A percentile compares a stretch with the other conserved stretches of the same genome.
phyloP scores from a whole-genome alignment of 2,888 invertebrate species.

The Rhagium mordax region DNA sequence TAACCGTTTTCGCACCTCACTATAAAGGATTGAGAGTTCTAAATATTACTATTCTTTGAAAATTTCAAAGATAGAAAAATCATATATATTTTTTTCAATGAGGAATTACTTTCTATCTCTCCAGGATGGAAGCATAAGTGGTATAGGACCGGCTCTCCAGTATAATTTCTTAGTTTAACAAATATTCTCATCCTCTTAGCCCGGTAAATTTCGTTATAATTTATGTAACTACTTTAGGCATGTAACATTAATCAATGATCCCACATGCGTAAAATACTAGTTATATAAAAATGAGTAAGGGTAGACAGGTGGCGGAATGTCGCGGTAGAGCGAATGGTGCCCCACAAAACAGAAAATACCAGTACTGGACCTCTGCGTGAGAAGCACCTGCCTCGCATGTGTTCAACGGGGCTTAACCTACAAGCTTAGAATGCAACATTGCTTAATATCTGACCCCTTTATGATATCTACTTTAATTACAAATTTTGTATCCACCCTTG shows the following conservation, averaged over 20 bases:
- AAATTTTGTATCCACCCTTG: conserved; percentile 4
- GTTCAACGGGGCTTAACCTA: conserved; percentile 50
- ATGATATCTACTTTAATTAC: conserved; percentile 12
- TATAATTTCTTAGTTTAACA: no score
- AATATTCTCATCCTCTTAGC: no score
- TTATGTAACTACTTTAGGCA: background rate
- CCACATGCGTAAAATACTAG: background rate
- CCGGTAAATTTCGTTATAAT: background rate
- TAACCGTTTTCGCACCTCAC: no score
- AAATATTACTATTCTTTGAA: no score
- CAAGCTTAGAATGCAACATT: conserved; percentile 45
- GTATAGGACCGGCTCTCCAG: no score
- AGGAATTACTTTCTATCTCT: no score
- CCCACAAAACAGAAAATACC: conserved; percentile 22
- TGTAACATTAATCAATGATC: background rate
- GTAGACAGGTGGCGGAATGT: conserved; percentile 20
- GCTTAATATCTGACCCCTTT: conserved; percentile 46
- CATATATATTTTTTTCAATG: no score
- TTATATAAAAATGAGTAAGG: background rate
- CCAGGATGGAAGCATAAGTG: no score
- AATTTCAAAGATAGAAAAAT: no score
- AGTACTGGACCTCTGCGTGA: conserved; percentile 14
- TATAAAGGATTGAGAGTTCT: no score
- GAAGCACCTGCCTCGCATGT: conserved; percentile 53
- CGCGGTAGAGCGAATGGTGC: background rate